Evolutionary conservation across 2,888 invertebrate species (phyloP).

Genomic region (Pollenia griseotomentosa): DNA sequence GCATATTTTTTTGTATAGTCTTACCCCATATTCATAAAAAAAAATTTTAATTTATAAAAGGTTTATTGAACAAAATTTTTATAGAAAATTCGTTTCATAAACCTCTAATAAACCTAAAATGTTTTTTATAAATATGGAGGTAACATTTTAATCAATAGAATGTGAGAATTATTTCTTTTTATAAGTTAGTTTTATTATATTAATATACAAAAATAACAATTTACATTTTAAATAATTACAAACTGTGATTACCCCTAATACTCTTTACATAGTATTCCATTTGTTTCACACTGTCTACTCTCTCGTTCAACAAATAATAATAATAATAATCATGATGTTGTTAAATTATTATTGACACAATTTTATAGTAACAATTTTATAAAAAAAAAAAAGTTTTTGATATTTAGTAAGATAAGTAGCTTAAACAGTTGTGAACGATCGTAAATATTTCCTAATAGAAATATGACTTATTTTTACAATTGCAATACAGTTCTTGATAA

Average conservation of each 20-base stretch:
- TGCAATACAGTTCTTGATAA: conserved; percentile 17
- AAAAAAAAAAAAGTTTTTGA: conserved; percentile 7
- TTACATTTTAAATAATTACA: background rate
- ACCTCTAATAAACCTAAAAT: no score
- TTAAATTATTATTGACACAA: conserved; percentile 55
- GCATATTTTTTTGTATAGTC: no score
- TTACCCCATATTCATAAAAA: no score
- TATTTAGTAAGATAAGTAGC: conserved; percentile 55
- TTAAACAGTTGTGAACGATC: conserved; percentile 46
- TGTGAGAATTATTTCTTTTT: no score
- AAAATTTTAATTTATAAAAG: no score
- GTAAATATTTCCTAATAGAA: conserved; percentile 40
- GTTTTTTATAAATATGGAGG: no score
- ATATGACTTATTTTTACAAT: conserved; percentile 36
- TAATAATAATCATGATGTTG: conserved; percentile 31
- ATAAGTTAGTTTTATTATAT: no score
- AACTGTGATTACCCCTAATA: conserved; percentile 25
- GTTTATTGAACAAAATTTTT: no score
- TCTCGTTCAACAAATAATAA: conserved; percentile 27
- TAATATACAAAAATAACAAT: no score
- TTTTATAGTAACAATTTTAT: conserved; percentile 20
- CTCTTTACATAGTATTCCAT: background rate
- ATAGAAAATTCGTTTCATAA: no score
- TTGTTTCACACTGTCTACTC: conserved; percentile 18
- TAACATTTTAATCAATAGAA: no score